These are phyloP conservation scores for Xiphophorus hellerii DNA, from an alignment of 2,113 vertebrate genomes.

Conservation along the genomic window DNA sequence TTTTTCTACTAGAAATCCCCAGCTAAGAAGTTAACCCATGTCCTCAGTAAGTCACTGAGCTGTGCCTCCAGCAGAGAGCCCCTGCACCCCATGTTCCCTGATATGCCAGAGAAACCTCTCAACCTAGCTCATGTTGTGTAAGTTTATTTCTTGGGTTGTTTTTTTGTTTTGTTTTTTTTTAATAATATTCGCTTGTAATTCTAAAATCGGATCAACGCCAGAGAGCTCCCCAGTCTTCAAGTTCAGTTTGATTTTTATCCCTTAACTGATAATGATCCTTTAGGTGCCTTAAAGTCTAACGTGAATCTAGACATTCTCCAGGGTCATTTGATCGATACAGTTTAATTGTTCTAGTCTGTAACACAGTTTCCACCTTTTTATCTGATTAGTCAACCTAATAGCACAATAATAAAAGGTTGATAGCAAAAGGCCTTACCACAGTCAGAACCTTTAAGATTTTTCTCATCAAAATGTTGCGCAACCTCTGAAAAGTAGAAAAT, in stretches of 20 bases:
- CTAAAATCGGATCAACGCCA: no score
- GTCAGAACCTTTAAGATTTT: neutral
- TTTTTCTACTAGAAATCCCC: slow-evolving; percentile 92
- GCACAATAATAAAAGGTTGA: neutral
- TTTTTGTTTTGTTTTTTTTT: neutral
- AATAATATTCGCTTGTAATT: neutral
- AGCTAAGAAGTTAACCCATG: slow-evolving; percentile 97
- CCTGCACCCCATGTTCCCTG: slow-evolving; percentile 93
- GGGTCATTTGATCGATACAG: slow-evolving; percentile 64
- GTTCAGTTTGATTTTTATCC: slow-evolving; percentile 16
- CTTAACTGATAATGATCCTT: slow-evolving; percentile 48
- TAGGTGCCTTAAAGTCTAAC: slow-evolving; percentile 43
- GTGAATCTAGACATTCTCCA: slow-evolving; percentile 55
- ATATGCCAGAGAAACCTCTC: slow-evolving; percentile 95
- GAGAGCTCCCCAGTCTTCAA: neutral
- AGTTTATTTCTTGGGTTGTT: slow-evolving; percentile 69
- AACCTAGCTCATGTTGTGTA: slow-evolving; percentile 97
- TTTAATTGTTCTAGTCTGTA: slow-evolving; percentile 60
- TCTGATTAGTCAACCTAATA: no score
- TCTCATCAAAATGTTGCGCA: neutral
- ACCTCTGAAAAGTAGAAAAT: neutral
- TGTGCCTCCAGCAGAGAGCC: slow-evolving; percentile 96
- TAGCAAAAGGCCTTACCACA: neutral
- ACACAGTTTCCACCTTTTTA: slow-evolving; percentile 12
- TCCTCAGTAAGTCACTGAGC: slow-evolving; percentile 97